Percentiles rank a stretch among this genome's conserved stretches.
Evolutionary conservation across 2,797 vertebrate genomes (phyloP).

Genomic region (Gambelia wislizenii): DNA sequence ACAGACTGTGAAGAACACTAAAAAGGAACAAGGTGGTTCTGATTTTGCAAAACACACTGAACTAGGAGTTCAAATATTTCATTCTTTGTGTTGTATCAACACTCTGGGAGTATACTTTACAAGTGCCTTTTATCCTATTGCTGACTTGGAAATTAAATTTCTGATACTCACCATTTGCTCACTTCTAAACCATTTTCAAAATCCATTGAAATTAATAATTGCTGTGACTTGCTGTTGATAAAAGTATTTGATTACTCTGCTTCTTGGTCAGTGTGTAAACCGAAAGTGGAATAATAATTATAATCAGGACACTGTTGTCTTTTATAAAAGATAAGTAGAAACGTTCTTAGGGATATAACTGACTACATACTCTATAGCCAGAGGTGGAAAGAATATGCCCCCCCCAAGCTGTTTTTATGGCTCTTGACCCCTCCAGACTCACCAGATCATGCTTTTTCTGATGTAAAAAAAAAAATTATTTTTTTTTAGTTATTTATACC

Average conservation of each 20-base stretch:
- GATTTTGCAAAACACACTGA: slow-evolving; percentile 5
- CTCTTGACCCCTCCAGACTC: too few relatives aligned
- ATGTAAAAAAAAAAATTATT: too few relatives aligned
- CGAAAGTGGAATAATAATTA: not conserved
- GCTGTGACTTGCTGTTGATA: slow-evolving; percentile 3
- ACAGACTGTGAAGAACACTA: slow-evolving; percentile 14
- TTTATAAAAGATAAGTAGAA: not conserved
- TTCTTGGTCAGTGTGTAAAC: not conserved
- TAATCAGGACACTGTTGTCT: not conserved
- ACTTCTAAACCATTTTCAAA: slow-evolving; percentile 42
- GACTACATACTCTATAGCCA: not conserved
- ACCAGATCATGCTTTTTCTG: too few relatives aligned
- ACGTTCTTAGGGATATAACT: not conserved
- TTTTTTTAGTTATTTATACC: too few relatives aligned
- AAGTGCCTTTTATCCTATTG: not conserved
- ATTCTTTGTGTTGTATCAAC: slow-evolving; percentile 8
- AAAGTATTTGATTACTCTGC: not conserved
- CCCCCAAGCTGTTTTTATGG: too few relatives aligned
- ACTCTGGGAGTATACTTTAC: slow-evolving; percentile 1
- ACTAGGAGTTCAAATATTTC: not conserved
- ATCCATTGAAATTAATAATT: slow-evolving; percentile 18
- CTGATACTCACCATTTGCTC: not conserved
- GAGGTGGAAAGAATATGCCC: too few relatives aligned
- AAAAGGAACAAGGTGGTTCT: not conserved
- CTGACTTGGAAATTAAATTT: slow-evolving; percentile 8